Percentiles rank a stretch among this genome's conserved stretches.
These are phyloP conservation scores for Bombus breviceps DNA, from an alignment of 1,140 invertebrate genomes.

Conservation along the genomic window DNA sequence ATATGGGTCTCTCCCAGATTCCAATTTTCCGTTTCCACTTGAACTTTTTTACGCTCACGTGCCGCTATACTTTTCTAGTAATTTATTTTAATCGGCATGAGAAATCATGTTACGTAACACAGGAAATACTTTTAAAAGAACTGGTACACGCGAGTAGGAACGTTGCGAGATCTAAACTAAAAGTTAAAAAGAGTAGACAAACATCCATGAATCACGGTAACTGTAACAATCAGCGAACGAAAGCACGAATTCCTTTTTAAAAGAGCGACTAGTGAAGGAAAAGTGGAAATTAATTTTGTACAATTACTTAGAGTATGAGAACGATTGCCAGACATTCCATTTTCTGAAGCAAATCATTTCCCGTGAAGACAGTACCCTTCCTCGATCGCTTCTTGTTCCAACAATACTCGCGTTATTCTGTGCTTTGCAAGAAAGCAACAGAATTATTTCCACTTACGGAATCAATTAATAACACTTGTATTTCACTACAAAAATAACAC, in stretches of 20 bases:
- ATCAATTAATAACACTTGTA: background rate
- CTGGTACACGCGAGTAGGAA: background rate
- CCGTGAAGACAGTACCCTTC: slow-evolving; percentile 11
- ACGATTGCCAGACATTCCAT: background rate
- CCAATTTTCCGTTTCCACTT: too few relatives aligned
- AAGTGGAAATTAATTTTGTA: slow-evolving; percentile 13
- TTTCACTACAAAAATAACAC: background rate
- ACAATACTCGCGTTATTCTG: background rate
- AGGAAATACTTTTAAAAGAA: background rate
- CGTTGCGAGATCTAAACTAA: background rate
- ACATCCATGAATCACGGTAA: background rate
- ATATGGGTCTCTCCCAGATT: too few relatives aligned
- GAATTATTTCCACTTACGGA: background rate
- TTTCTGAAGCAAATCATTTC: slow-evolving; percentile 20
- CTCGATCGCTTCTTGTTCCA: background rate
- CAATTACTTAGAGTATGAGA: background rate
- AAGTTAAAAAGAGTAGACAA: background rate
- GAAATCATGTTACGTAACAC: background rate
- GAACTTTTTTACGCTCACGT: too few relatives aligned
- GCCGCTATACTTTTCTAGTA: background rate
- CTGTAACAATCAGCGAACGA: background rate
- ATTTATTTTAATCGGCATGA: background rate
- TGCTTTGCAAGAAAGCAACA: background rate
- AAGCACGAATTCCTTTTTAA: background rate
- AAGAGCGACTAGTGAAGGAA: background rate